Base-by-base conservation (phyloP, 1,140 invertebrate species). In the Harpegnathos saltator region DNA sequence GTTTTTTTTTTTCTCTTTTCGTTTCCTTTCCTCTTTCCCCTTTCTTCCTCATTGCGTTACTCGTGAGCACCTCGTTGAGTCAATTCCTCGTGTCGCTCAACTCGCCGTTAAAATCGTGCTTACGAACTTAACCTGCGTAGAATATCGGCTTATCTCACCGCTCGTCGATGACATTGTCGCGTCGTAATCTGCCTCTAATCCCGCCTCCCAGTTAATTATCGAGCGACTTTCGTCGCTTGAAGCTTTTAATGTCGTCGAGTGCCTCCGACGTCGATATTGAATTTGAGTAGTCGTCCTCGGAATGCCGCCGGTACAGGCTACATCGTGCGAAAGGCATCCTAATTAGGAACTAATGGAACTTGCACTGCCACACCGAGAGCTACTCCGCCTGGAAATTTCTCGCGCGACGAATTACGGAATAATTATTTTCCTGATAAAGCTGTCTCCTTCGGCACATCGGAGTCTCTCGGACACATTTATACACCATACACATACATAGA, bases 301-400 rank as follows among this genome's bases (percentile, higher is more conserved):
- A 62, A 15, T 24, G 44, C 19, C 11, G 50, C 22, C 15, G 26
- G 29, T 29, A 62, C 33, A 5, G 14, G 26, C 14, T 33, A n/a
- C 24, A 26, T n/a, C 29, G 29, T 58, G 19, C 15, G 19, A 73
- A 22, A 68, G 73, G 54, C 75, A 56, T 65, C 26, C 15, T 88
- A 90, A 92, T 92, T 91, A 91, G 88, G 75, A 82, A 74, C 83
- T 91, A 92, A 92, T 92, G 89, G 88, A 90, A 90, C 89, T 92
- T 91, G 72, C 86, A 90, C 83, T 90, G 91, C 90, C 82, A 89
- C 85, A 83, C 85, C 85, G 84, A 90, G 84, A 90, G 87, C 90
- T 85, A 85, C 71, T 89, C 66, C 68, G 86, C 85, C 73, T 68
- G 29, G n/a, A 48, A 44, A 15, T 74, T 68, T 69, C 48, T 59